phyloP scores from a whole-genome alignment of 2,888 invertebrate genomes.

The Rotaria sp. region DNA sequence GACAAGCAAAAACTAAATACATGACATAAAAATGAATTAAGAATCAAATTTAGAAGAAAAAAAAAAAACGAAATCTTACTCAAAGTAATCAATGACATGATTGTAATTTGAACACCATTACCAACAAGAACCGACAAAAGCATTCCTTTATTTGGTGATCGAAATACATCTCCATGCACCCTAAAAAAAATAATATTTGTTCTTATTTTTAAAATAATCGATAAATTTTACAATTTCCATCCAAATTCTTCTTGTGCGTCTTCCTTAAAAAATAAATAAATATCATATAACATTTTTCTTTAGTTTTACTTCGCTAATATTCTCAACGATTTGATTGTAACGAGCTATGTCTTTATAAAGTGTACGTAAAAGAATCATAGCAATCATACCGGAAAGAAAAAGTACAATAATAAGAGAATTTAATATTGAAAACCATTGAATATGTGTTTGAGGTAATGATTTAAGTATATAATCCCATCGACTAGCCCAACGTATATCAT shows the following conservation, averaged over 20 bases:
- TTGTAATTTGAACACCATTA: constrained; percentile 87
- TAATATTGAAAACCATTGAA: constrained; percentile 94
- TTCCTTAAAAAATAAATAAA: constrained; percentile 50
- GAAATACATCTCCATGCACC: constrained; percentile 64
- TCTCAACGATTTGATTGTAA: constrained; percentile 74
- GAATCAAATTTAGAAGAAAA: background rate
- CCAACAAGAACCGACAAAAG: constrained; percentile 85
- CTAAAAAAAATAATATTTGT: background rate
- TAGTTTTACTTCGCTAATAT: constrained; percentile 41
- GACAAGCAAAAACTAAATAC: constrained; percentile 83
- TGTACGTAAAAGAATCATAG: constrained; percentile 92
- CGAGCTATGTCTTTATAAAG: constrained; percentile 95
- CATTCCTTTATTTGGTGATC: constrained; percentile 79
- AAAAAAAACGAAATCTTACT: background rate
- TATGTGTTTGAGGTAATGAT: constrained; percentile 94
- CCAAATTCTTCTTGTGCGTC: constrained; percentile 74
- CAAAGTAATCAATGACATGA: constrained; percentile 87
- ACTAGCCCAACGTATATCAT: constrained; percentile 81
- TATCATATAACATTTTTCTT: background rate
- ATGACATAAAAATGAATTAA: background rate
- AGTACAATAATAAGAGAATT: constrained; percentile 92
- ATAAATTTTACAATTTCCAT: constrained; percentile 59
- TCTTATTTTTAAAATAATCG: background rate
- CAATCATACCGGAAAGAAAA: constrained; percentile 96
- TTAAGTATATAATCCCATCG: constrained; percentile 98